Evolutionary conservation across 2,888 invertebrate species (phyloP), one percentile per base, ranked within the genome.

Genomic region (Chalcosyrphus nemorum): DNA sequence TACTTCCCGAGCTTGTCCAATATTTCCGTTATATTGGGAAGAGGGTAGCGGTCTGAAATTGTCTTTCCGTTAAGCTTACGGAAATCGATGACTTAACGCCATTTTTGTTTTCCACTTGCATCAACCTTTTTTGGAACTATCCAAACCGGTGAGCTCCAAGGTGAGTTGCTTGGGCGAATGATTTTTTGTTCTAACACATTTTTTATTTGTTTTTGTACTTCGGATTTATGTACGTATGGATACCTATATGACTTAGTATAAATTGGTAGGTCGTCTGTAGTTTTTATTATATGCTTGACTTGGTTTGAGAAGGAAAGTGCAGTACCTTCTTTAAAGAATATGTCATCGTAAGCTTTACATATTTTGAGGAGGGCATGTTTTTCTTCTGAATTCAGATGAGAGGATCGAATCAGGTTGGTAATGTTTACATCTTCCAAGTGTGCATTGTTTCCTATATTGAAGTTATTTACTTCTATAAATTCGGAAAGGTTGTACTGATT

Each of bases 221-320:
- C 56, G 4, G 56, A 11, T 56, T 56, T 56, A 11, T 32, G 56
- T 4, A 56, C 29, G 2, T 56, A 29, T 4, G 32, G 32, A 13
- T 56, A 56, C 19, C 32, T 35, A 13, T 56, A 56, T 4, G 56
- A 56, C n/a, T 35, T 35, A 7, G 17, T 56, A 11, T 56, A 56
- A 11, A 56, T 29, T 17, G 56, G 56, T 56, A 56, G 15, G 19
- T 50, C 24, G 11, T 50, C 24, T 3, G 17, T 19, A 19, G 50
- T 50, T 19, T 9, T 19, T 6, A 50, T 50, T 24, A 11, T 7
- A 24, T 50, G 24, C 24, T 50, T 50, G 7, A 50, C 24, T 7
- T 17, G 11, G 21, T 21, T 50, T 50, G 50, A 21, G n/a, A 50
- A 50, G 11, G 50, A 50, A 4, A 50, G 50, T 50, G 6, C 24